Conservation (phyloP, 1,140 invertebrate species). For the Phocides pigmalion region DNA sequence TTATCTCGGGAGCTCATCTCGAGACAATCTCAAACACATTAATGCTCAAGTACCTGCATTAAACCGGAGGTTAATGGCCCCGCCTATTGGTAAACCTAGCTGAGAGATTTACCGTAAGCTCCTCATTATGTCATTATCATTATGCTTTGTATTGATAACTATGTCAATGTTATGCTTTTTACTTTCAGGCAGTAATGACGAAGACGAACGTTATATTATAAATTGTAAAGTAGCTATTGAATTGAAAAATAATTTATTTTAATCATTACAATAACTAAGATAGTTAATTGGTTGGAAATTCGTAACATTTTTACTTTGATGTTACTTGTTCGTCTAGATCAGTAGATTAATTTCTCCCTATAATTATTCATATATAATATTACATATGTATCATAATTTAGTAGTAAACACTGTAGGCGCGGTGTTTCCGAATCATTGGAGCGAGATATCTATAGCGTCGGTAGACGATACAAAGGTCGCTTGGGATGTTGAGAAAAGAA, state of each 20-base stretch:
- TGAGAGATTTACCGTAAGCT: conserved; percentile 20
- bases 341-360: too few species aligned
- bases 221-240: too few species aligned
- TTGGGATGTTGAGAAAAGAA: conserved; percentile 15
- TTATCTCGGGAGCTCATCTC: conserved; percentile 25
- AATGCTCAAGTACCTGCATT: conserved; percentile 28
- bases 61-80: conserved; percentile 31
- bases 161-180: conserved; percentile 16
- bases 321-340: too few species aligned
- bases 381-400: too few species aligned
- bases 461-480: conserved; percentile 44
- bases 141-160: conserved; percentile 5
- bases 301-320: too few species aligned
- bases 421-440: conserved; percentile 45
- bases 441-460: conserved; percentile 28
- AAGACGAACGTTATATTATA: neutral
- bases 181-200: neutral
- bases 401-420: conserved; percentile 5
- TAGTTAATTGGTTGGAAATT: too few species aligned
- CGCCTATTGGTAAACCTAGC: conserved; percentile 21
- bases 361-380: too few species aligned
- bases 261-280: too few species aligned
- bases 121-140: conserved; percentile 28
- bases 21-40: conserved; percentile 33
- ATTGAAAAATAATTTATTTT: too few species aligned